Base-by-base conservation (phyloP, 2,113 vertebrate species). In the Atrichornis clamosus region DNA sequence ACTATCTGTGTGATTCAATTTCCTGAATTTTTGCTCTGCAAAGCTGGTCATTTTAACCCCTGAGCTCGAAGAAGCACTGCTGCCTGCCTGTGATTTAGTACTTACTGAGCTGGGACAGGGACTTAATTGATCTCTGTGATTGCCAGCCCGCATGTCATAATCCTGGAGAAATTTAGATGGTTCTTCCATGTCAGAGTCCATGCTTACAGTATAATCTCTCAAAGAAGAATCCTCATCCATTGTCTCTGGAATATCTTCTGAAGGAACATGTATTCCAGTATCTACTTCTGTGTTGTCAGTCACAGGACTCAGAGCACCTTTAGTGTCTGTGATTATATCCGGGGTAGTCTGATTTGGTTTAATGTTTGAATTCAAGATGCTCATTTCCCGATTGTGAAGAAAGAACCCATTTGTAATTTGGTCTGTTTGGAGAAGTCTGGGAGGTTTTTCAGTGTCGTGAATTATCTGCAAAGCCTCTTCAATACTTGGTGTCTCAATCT, bases 211-310 rank as follows among this genome's bases (percentile, higher is more conserved):
- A 84, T 99, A 99, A 96, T 99, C 99, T 93, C 98, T 98, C 93
- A 99, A 97, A 56, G 99, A 99, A 41, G 99, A 99, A 94, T 99
- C 99, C 89, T 99, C 99, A 89, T 99, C 99, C 96, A 99, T 98
- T 4, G 99, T 99, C 94, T 99, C 98, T 27, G 99, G 99, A 93
- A 99, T 99, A 95, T 99, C 99, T 91, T 99, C 99, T 55, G 99
- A 99, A 28, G 97, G 98, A 72, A 99, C 98, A 27, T 99, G 99
- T 94, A 99, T 99, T 83, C 99, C 99, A 6, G 99, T 99, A 95
- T 99, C 99, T 19, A 99, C 98, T 96, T 99, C 99, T 11, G 99
- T 99, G 65, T 97, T 99, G 96, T 99, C 99, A 53, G 98, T 98
- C 52, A 98, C 58, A 21, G 99, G 98, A 94, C 99, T 99, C 33